Percentiles rank a stretch among this genome's conserved stretches.
These are phyloP conservation scores for Cenopis cana DNA, from an alignment of 2,888 invertebrate genomes.

Conservation along the genomic window DNA sequence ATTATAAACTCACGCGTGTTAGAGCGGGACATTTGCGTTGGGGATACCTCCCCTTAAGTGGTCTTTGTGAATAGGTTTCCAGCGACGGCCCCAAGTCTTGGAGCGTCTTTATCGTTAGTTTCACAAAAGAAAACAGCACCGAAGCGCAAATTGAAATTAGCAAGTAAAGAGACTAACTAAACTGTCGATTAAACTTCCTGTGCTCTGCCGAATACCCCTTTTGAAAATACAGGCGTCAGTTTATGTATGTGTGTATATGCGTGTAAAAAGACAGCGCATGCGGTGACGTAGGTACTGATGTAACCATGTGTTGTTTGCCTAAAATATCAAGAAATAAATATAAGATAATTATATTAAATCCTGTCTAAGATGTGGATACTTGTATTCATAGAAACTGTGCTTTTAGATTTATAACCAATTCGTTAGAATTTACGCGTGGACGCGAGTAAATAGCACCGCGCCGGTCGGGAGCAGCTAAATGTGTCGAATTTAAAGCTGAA, in stretches of 20 bases:
- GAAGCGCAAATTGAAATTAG: slow-evolving; percentile 53
- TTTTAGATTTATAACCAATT: slow-evolving; percentile 60
- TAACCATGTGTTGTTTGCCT: background rate
- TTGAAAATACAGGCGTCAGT: too few species aligned
- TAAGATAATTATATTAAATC: slow-evolving; percentile 46
- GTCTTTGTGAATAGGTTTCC: slow-evolving; percentile 12
- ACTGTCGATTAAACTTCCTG: too few species aligned
- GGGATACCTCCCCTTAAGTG: too few species aligned
- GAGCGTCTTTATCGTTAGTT: slow-evolving; percentile 53
- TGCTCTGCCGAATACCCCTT: too few species aligned
- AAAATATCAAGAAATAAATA: slow-evolving; percentile 44
- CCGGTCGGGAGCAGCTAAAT: slow-evolving; percentile 61
- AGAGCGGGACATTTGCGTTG: too few species aligned
- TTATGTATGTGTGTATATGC: too few species aligned
- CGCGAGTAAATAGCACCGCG: slow-evolving; percentile 59
- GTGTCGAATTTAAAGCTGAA: slow-evolving; percentile 69
- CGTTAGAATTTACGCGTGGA: slow-evolving; percentile 62
- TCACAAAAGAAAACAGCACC: slow-evolving; percentile 58
- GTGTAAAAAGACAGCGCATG: background rate
- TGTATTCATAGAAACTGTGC: slow-evolving; percentile 50
- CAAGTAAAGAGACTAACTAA: slow-evolving; percentile 42
- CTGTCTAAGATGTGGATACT: slow-evolving; percentile 45
- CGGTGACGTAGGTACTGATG: slow-evolving; percentile 11
- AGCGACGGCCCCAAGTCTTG: background rate
- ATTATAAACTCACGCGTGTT: too few species aligned